Evolutionary conservation across 2,113 vertebrate genomes (phyloP).

Genomic region (Oxyura jamaicensis): DNA sequence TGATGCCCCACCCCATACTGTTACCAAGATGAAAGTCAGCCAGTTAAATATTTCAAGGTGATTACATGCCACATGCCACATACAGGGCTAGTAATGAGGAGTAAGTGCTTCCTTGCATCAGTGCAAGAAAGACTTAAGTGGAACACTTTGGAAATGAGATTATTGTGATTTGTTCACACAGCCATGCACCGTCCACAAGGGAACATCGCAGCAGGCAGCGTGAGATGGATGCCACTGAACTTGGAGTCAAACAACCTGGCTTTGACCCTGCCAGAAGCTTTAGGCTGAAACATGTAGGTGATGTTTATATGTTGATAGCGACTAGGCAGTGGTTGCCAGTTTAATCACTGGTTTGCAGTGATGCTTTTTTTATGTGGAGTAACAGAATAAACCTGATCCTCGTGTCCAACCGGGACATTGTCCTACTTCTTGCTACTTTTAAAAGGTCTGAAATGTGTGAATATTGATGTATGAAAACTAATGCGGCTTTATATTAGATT

Average conservation of each 20-base stretch:
- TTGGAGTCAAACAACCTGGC: not conserved
- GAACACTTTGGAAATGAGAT: conserved; percentile 18
- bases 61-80: conserved; percentile 2
- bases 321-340: not conserved
- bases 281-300: not conserved
- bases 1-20: not conserved
- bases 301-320: not conserved
- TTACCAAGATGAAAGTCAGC: not conserved
- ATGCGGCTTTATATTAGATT: not conserved
- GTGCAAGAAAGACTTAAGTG: not conserved
- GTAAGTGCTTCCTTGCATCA: conserved; percentile 20
- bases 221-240: not conserved
- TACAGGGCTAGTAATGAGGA: not conserved
- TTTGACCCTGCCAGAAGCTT: conserved; percentile 4
- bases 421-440: not conserved
- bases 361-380: not conserved
- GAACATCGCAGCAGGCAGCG: not conserved
- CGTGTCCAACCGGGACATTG: not conserved
- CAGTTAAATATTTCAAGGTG: conserved; percentile 53
- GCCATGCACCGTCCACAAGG: not conserved
- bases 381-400: not conserved
- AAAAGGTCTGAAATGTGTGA: not conserved
- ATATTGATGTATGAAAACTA: not conserved
- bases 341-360: not conserved
- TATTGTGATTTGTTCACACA: conserved; percentile 8